phyloP scores from a whole-genome alignment of 1,140 invertebrate species.

The Nephila pilipes region DNA sequence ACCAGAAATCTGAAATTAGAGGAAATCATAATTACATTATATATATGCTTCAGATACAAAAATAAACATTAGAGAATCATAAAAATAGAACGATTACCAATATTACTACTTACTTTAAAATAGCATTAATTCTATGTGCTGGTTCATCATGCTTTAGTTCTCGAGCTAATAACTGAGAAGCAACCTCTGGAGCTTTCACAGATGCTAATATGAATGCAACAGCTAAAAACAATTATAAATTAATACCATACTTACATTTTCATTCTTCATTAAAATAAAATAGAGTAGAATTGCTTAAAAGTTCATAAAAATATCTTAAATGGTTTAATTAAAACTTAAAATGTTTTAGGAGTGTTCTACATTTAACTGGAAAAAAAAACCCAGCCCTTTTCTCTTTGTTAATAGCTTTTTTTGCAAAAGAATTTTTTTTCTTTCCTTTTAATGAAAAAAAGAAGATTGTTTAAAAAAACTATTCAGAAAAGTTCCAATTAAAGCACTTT shows the following conservation, averaged over 20 bases:
- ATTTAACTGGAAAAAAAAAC: background rate
- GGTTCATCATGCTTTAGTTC: conserved; percentile 92
- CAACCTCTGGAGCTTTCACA: conserved; percentile 92
- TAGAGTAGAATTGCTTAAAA: too few species aligned
- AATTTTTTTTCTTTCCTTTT: too few species aligned
- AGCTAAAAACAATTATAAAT: conserved; percentile 83
- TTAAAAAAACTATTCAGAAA: too few species aligned
- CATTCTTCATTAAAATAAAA: background rate
- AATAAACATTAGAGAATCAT: background rate
- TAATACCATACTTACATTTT: background rate
- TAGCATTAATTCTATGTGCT: conserved; percentile 88
- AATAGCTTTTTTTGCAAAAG: too few species aligned
- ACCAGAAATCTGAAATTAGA: conserved; percentile 89
- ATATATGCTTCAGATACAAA: background rate
- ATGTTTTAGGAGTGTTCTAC: background rate
- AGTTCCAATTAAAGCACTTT: too few species aligned
- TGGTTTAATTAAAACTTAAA: too few species aligned
- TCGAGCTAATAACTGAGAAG: conserved; percentile 92
- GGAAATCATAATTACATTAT: background rate
- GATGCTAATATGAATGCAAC: conserved; percentile 95
- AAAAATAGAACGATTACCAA: background rate
- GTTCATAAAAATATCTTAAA: too few species aligned
- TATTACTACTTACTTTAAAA: conserved; percentile 86
- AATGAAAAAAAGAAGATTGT: too few species aligned
- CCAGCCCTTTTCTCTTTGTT: too few species aligned